A percentile compares a stretch with the other conserved stretches of the same genome.
Conservation (phyloP, 2,888 invertebrate species). For the Erpobdella octoculata region DNA sequence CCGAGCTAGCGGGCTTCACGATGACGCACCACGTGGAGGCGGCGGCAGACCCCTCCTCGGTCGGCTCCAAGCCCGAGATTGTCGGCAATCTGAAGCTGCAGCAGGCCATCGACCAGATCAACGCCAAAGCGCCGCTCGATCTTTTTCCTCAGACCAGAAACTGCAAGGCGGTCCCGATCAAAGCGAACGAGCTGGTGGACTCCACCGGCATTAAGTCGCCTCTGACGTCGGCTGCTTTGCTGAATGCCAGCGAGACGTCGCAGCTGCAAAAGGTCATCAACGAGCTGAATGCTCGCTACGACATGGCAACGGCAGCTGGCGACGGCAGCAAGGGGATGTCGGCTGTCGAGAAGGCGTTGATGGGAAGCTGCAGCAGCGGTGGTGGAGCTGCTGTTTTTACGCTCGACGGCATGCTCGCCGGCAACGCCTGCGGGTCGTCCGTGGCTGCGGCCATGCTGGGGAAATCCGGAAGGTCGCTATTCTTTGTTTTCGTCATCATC, state of each 20-base stretch:
- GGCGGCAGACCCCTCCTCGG: not conserved
- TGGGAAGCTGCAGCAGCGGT: not conserved
- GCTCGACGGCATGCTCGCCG: not conserved
- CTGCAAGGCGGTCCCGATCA: not conserved
- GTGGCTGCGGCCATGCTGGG: not conserved
- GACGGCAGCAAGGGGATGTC: constrained; percentile 4
- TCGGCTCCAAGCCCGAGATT: not conserved
- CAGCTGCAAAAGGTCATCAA: constrained; percentile 29
- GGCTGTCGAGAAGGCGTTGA: not conserved
- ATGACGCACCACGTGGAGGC: not conserved
- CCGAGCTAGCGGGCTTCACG: constrained; percentile 26
- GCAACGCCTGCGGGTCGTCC: not conserved
- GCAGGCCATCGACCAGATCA: constrained; percentile 36
- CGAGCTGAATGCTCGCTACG: constrained; percentile 27
- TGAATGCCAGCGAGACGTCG: constrained; percentile 19
- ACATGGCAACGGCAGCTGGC: not conserved
- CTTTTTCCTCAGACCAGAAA: not conserved
- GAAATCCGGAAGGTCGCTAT: not conserved
- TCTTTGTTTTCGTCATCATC: no score
- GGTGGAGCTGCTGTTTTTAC: not conserved
- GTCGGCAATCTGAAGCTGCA: constrained; percentile 34
- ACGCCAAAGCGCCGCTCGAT: constrained; percentile 25
- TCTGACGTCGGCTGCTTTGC: not conserved
- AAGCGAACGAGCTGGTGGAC: not conserved
- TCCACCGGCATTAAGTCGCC: not conserved